Evolutionary conservation across 2,888 invertebrate genomes (phyloP).

Genomic region (Halictus ligatus): DNA sequence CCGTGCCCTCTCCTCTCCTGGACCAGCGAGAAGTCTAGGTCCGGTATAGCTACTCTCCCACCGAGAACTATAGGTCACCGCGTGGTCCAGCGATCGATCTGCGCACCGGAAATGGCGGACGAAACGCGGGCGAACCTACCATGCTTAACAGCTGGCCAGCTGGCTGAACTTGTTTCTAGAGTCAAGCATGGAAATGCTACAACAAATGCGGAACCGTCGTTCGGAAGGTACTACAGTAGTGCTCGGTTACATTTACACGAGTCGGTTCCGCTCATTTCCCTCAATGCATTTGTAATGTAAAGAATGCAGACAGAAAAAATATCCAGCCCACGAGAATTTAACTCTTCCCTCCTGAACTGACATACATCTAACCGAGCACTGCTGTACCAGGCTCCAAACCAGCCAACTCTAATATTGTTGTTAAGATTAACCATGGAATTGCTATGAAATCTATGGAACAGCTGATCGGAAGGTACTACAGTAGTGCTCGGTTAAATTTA

Average conservation of each 20-base stretch:
- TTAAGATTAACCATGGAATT: background rate
- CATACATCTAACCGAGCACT: too few relatives aligned
- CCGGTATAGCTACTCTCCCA: background rate
- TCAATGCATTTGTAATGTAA: too few relatives aligned
- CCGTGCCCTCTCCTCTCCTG: background rate
- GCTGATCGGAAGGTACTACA: background rate
- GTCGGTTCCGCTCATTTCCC: too few relatives aligned
- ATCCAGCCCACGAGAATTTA: too few relatives aligned
- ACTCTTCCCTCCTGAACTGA: too few relatives aligned
- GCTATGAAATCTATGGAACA: background rate
- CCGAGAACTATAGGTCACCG: slow-evolving; percentile 19
- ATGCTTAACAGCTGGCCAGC: background rate
- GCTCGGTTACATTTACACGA: too few relatives aligned
- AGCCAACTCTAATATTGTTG: background rate
- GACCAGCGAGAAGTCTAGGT: background rate
- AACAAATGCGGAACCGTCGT: too few relatives aligned
- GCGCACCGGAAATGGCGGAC: slow-evolving; percentile 4
- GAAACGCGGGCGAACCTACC: background rate
- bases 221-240: too few relatives aligned
- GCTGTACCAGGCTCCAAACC: too few relatives aligned
- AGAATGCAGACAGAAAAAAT: too few relatives aligned
- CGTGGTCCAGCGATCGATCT: slow-evolving; percentile 34
- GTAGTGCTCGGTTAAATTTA: too few relatives aligned
- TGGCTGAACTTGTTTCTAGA: background rate
- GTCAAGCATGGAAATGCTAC: background rate